Percentiles rank a stretch among this genome's conserved stretches.
phyloP scores from a whole-genome alignment of 2,888 invertebrate genomes.

The Euproctis similis region DNA sequence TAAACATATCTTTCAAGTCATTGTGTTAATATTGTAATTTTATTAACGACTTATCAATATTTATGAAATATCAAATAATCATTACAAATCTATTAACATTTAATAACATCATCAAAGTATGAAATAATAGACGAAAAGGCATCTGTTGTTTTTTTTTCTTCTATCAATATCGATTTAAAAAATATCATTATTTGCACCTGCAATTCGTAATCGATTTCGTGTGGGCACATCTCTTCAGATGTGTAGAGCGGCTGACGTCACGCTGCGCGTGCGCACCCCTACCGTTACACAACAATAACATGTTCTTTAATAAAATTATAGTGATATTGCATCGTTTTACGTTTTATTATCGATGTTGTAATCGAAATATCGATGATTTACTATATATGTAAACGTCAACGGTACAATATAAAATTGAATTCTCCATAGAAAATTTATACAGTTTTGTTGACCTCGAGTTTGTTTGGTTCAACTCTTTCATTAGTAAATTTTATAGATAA shows the following conservation, averaged over 20 bases:
- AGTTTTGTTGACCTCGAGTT: background rate
- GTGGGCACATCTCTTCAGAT: conserved; percentile 35
- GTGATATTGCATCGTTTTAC: conserved; percentile 18
- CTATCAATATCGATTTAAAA: conserved; percentile 35
- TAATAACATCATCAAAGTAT: conserved; percentile 41
- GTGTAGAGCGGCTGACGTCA: conserved; percentile 42
- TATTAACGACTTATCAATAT: conserved; percentile 20
- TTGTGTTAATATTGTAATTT: conserved; percentile 11
- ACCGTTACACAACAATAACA: conserved; percentile 34
- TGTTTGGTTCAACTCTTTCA: no score
- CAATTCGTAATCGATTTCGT: conserved; percentile 58
- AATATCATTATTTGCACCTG: conserved; percentile 64
- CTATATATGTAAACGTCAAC: conserved; percentile 12
- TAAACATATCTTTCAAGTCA: conserved; percentile 10
- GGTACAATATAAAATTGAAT: conserved; percentile 7
- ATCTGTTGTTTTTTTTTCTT: conserved; percentile 37
- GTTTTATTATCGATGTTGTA: conserved; percentile 14
- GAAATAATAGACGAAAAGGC: conserved; percentile 29
- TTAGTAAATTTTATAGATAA: background rate
- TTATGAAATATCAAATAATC: conserved; percentile 25
- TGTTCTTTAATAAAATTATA: conserved; percentile 21
- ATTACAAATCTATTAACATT: conserved; percentile 32
- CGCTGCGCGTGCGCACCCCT: conserved; percentile 52
- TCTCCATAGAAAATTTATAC: background rate
- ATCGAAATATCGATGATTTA: conserved; percentile 15